Evolutionary conservation across 2,797 vertebrate genomes (phyloP), one percentile per base, ranked within the genome.

Genomic region (Pelodytes ibericus): DNA sequence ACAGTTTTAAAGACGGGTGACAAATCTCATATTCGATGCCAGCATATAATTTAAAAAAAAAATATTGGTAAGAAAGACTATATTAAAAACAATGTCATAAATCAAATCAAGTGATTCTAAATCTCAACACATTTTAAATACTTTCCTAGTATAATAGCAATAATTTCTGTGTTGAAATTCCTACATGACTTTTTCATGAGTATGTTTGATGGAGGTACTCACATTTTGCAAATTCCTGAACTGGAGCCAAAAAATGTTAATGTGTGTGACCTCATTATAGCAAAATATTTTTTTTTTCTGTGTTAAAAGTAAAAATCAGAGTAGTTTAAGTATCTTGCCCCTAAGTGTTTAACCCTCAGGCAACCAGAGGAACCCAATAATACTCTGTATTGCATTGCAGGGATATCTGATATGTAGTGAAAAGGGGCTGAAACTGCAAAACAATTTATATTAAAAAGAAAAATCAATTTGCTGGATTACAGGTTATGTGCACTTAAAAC

Each of bases 161-260:
- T 63, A 51, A 72, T 66, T 78, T 78, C 61, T 59, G 36, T 66
- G 69, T 78, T 53, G 22, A 33, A 76, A 72, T 72, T 72, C 69
- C 69, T 15, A 51, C 69, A 59, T 78, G 75, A 78, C 69, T 78
- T 72, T 78, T 78, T 77, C 53, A 67, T 72, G 62, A 60, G 68
- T 72, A 72, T 39, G 69, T 72, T 72, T 78, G 61, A 72, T 67
- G 70, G 61, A 78, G 69, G 69, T 66, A 29, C 39, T 66, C 69
- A 53, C 62, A 71, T 71, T 71, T 71, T 71, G 62, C 13, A 78
- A 72, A 78, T 72, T 72, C 53, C 27, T 78, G 75, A 78, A 72
- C 29, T 13, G 20, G 26, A 24, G 75, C 75, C 75, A 78, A 72
- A 63, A 59, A 49, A 58, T 72, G 20, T 69, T 75, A 69, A 69